Conservation (phyloP, 2,113 vertebrate species). For the Turnix velox region DNA sequence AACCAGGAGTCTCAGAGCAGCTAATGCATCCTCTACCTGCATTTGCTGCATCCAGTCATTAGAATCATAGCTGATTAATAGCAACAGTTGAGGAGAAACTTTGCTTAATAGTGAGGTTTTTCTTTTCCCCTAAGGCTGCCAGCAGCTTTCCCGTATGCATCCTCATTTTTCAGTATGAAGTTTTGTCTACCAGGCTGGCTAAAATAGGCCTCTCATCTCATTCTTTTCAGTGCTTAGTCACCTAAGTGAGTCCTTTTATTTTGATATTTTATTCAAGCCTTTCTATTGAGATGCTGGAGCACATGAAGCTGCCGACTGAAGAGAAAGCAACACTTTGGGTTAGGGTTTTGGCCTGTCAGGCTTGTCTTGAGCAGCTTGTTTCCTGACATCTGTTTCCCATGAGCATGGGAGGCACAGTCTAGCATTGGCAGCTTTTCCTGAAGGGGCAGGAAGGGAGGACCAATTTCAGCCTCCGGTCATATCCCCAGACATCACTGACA, state of each 20-base stretch:
- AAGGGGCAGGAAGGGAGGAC: not conserved
- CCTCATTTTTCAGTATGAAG: not conserved
- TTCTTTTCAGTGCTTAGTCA: slow-evolving; percentile 1
- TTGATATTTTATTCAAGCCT: not conserved
- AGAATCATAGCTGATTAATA: not conserved
- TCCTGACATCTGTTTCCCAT: not conserved
- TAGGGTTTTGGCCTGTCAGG: not conserved
- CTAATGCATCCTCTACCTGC: not conserved
- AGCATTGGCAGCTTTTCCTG: fast-evolving
- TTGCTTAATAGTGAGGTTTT: not conserved
- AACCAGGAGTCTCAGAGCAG: not conserved
- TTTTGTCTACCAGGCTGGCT: not conserved
- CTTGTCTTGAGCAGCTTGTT: not conserved
- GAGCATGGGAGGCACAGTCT: not conserved
- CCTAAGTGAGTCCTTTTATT: not conserved
- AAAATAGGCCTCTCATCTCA: not conserved
- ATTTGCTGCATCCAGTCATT: not conserved
- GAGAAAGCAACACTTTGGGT: fast-evolving
- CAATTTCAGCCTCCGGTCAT: not conserved
- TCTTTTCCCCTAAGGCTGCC: not conserved
- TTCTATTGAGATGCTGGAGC: not conserved
- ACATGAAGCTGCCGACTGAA: not conserved
- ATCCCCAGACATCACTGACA: not conserved
- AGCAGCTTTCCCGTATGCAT: not conserved
- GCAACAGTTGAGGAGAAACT: not conserved